Evolutionary conservation across 2,113 vertebrate species (phyloP).

Genomic region (Myocastor coypus): DNA sequence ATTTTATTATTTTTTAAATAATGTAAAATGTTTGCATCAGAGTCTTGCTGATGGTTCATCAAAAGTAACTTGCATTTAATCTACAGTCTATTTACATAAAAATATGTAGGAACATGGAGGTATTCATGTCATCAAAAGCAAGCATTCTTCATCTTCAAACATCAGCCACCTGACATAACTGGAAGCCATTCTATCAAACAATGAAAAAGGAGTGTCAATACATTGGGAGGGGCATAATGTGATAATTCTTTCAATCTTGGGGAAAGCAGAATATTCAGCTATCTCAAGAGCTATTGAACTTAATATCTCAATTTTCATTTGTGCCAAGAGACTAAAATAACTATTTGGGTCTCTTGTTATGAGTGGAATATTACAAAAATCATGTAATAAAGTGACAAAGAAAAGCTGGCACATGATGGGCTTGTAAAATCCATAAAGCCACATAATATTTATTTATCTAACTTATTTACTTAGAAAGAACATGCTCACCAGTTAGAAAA

Average conservation of each 20-base stretch:
- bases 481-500: background rate
- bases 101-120: background rate
- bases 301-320: background rate
- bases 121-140: background rate
- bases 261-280: background rate
- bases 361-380: background rate
- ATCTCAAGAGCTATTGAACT: background rate
- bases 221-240: background rate
- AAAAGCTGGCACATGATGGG: background rate
- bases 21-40: background rate
- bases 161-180: background rate
- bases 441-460: background rate
- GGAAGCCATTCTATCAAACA: background rate
- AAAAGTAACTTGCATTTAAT: background rate
- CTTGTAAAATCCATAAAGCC: background rate
- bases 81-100: background rate
- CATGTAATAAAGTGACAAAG: background rate
- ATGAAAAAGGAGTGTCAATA: background rate
- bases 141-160: background rate
- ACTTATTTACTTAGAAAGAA: background rate
- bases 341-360: background rate
- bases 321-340: background rate
- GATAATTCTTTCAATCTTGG: background rate
- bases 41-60: background rate
- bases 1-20: too few relatives aligned